Percentiles rank a stretch among this genome's conserved stretches.
These are phyloP conservation scores for Athripsodes cinereus DNA, from an alignment of 2,888 invertebrate genomes.

Conservation along the genomic window DNA sequence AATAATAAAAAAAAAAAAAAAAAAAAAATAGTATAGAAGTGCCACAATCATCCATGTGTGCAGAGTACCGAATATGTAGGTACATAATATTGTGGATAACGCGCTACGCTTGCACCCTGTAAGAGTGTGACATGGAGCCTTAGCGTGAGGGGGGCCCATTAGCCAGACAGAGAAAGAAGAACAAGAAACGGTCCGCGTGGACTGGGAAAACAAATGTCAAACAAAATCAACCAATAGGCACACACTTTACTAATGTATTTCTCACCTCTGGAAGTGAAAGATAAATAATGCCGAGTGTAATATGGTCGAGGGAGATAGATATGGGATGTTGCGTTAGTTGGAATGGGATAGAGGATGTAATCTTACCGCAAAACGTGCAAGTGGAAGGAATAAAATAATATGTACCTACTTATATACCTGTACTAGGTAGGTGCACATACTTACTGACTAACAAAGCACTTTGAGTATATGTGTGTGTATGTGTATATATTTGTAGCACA, in stretches of 20 bases:
- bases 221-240: constrained; percentile 48
- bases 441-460: no score
- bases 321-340: neutral
- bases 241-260: constrained; percentile 55
- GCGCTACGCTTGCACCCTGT: no score
- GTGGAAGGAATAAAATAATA: neutral
- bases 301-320: neutral
- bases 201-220: constrained; percentile 25
- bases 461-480: no score
- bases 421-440: no score
- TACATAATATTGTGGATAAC: no score
- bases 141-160: no score
- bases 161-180: constrained; percentile 3
- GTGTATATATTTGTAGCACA: neutral
- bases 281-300: neutral
- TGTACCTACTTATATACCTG: no score
- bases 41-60: no score
- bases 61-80: no score
- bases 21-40: no score
- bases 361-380: constrained; percentile 1
- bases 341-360: neutral
- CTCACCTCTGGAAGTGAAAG: constrained; percentile 42
- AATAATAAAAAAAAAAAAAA: no score
- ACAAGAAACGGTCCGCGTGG: constrained; percentile 16
- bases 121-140: no score